Percentiles rank a stretch among this genome's conserved stretches.
Evolutionary conservation across 2,888 invertebrate genomes (phyloP).

Genomic region (Drosophila stalkeri): DNA sequence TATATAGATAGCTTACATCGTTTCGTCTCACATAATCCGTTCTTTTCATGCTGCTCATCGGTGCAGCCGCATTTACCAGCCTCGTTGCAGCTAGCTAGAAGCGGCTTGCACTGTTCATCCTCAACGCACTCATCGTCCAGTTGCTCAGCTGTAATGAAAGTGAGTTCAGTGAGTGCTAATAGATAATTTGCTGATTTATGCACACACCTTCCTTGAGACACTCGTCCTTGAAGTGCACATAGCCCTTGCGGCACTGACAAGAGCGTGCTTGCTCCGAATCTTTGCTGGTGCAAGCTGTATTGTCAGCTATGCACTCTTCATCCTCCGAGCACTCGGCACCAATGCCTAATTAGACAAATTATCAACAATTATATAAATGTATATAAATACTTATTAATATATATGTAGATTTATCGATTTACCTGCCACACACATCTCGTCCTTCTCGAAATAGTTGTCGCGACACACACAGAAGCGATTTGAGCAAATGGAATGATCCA

Average conservation of each 20-base stretch:
- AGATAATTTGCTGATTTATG: too few species aligned
- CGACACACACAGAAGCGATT: conserved; percentile 81
- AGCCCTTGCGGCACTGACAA: conserved; percentile 83
- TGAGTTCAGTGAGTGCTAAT: background rate
- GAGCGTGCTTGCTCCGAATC: conserved; percentile 67
- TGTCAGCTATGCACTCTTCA: conserved; percentile 76
- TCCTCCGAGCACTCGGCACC: conserved; percentile 79
- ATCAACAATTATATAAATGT: background rate
- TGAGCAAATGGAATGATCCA: conserved; percentile 81
- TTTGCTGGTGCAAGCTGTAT: conserved; percentile 72
- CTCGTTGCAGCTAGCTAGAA: conserved; percentile 80
- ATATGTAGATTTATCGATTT: background rate
- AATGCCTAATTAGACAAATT: conserved; percentile 59
- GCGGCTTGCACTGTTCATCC: conserved; percentile 84
- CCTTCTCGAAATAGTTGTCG: conserved; percentile 71
- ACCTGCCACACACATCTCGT: conserved; percentile 80
- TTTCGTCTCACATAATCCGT: conserved; percentile 79
- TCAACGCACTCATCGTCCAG: conserved; percentile 83
- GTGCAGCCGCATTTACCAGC: conserved; percentile 82
- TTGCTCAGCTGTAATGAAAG: conserved; percentile 68
- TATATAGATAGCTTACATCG: conserved; percentile 65
- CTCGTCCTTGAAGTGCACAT: conserved; percentile 82
- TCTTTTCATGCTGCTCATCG: conserved; percentile 79
- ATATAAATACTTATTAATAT: background rate
- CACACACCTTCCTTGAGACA: conserved; percentile 82